phyloP scores from a whole-genome alignment of 2,888 invertebrate genomes.

The Agonopterix subpropinquella region DNA sequence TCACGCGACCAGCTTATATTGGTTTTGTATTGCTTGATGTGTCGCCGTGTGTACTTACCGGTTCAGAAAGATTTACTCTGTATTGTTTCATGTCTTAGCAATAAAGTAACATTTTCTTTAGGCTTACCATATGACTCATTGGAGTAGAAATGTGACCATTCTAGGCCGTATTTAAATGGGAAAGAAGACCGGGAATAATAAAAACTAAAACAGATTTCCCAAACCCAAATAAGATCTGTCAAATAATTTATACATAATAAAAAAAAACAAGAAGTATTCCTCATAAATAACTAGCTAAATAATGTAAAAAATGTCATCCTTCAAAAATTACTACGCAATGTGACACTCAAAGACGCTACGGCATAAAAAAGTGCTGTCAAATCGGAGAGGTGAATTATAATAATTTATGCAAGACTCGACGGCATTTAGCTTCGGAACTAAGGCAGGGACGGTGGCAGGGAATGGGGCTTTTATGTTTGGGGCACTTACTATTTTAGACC shows the following conservation, averaged over 20 bases:
- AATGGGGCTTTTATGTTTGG: not conserved
- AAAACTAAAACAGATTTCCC: too few species aligned
- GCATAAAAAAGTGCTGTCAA: slow-evolving; percentile 4
- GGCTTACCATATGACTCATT: too few species aligned
- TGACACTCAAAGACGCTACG: not conserved
- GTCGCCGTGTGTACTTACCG: too few species aligned
- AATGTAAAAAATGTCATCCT: not conserved
- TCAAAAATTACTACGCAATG: not conserved
- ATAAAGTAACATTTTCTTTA: too few species aligned
- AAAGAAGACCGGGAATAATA: too few species aligned
- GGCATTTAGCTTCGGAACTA: slow-evolving; percentile 12
- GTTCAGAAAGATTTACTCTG: too few species aligned
- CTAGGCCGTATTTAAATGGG: too few species aligned
- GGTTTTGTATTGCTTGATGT: too few species aligned
- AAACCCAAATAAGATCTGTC: not conserved
- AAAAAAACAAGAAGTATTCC: too few species aligned
- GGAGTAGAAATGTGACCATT: too few species aligned
- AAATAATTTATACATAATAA: not conserved
- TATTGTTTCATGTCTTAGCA: too few species aligned
- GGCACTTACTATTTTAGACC: not conserved
- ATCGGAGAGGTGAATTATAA: slow-evolving; percentile 14
- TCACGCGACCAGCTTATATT: too few species aligned
- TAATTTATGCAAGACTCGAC: slow-evolving; percentile 25
- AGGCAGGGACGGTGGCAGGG: slow-evolving; percentile 5
- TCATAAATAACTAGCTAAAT: not conserved